Base-by-base conservation (phyloP, 2,113 vertebrate species). In the Lepus europaeus region DNA sequence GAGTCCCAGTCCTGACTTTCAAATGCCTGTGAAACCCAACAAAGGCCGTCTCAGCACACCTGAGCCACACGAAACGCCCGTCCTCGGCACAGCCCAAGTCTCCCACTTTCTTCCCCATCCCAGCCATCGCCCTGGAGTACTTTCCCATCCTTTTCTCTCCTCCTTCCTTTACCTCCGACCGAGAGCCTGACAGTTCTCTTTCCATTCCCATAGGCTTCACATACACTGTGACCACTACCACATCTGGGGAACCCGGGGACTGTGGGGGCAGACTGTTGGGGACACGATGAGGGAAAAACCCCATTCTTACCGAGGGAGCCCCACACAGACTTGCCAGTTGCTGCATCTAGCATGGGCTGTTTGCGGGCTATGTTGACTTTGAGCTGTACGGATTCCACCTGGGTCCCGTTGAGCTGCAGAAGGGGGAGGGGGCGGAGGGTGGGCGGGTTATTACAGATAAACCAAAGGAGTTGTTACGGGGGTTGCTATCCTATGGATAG, bases 361-460 rank as follows among this genome's bases (percentile, higher is more conserved):
- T 99, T 99, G 82, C 99, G 99, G 83, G 99, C 99, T 6, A 99
- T 99, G 98, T 99, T 99, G 97, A 99, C 99, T 97, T 99, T 99
- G 93, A 99, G 97, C 92, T 98, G 98, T 53, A 99, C 96, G 0
- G 99, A 99, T 73, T 99, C 99, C 83, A 99, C 99, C 1, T 97
- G 97, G 68, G 97, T 98, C 86, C 98, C 98, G 2, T 99, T 99
- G 96, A 99, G 94, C 99, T 99, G 97, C 23, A 81, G 73, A 92
- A 90, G 36, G 87, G 22, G 68, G 96, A 94, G 61, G 16, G 36
- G 49, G 68, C 16, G 89, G 49, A 81, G 72, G 70, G 33, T 8
- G n/a, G 83, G 31, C 61, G 56, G 49, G 56, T 10, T 5, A 6
- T 96, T 83, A 94, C 25, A 84, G 33, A 64, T 59, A 87, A 78